A percentile compares a stretch with the other conserved stretches of the same genome.
Conservation (phyloP, 2,113 vertebrate species). For the Nothoprocta perdicaria region DNA sequence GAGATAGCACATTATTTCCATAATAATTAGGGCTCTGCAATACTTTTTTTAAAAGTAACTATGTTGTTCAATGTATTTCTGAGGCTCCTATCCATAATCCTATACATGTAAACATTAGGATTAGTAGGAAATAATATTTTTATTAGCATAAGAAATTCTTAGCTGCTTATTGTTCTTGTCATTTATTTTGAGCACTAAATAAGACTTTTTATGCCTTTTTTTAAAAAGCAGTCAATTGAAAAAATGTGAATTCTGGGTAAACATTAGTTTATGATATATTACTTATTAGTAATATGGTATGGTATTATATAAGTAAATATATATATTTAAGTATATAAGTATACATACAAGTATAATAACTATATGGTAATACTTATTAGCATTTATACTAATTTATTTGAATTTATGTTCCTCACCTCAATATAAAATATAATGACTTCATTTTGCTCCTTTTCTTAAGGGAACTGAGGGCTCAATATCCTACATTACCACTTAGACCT, state of each 20-base stretch:
- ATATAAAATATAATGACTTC: neutral
- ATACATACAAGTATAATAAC: no score
- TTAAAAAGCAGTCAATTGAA: neutral
- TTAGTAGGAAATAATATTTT: neutral
- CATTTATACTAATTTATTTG: neutral
- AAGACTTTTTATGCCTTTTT: neutral
- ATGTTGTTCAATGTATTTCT: neutral
- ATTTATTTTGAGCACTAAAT: neutral
- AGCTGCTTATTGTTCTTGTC: neutral
- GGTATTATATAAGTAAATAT: no score
- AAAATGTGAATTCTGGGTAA: neutral
- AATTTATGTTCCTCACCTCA: neutral
- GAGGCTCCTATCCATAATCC: neutral
- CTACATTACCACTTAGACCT: neutral
- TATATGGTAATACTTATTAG: no score
- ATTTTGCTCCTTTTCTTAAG: neutral
- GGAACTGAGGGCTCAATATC: neutral
- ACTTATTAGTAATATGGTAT: no score
- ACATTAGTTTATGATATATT: neutral
- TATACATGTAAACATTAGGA: neutral
- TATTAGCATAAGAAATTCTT: constrained; percentile 1
- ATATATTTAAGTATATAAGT: no score
- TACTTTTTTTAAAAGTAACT: neutral
- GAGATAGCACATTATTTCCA: neutral
- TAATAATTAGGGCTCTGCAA: neutral